These are phyloP conservation scores for Macaria notata DNA, from an alignment of 2,888 invertebrate genomes.

Conservation along the genomic window DNA sequence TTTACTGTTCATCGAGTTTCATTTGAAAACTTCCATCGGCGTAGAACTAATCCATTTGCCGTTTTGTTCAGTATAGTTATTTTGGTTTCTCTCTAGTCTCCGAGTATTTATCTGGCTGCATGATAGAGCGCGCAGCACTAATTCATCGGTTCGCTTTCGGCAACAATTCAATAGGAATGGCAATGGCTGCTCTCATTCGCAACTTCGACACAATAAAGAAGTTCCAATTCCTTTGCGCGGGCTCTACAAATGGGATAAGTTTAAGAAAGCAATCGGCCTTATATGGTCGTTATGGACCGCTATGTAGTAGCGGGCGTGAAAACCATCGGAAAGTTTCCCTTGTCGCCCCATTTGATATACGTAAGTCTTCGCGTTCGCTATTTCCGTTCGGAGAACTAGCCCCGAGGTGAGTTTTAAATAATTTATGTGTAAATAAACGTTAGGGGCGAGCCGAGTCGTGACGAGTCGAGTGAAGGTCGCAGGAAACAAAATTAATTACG, in stretches of 20 bases:
- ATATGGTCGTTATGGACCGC: conserved; percentile 78
- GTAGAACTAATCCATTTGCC: conserved; percentile 46
- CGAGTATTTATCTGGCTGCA: conserved; percentile 31
- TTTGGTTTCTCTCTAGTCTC: conserved; percentile 24
- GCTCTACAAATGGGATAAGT: conserved; percentile 78
- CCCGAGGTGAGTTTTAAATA: conserved; percentile 43
- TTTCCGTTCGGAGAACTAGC: conserved; percentile 41
- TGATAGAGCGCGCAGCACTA: conserved; percentile 39
- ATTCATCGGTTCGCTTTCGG: conserved; percentile 59
- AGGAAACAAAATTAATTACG: conserved; percentile 74
- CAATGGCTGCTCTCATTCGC: conserved; percentile 68
- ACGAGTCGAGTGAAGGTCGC: conserved; percentile 51
- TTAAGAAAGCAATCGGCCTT: conserved; percentile 80
- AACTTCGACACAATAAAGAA: conserved; percentile 76
- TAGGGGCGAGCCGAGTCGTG: conserved; percentile 41
- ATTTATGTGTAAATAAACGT: conserved; percentile 48
- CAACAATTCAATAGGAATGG: conserved; percentile 71
- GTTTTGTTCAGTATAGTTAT: conserved; percentile 51
- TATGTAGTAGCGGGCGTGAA: conserved; percentile 68
- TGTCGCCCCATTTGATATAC: conserved; percentile 65
- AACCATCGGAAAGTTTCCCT: conserved; percentile 71
- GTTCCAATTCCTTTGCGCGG: conserved; percentile 69
- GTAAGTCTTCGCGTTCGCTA: conserved; percentile 55
- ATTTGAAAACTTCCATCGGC: conserved; percentile 41
- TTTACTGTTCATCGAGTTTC: conserved; percentile 39